Base-by-base conservation (phyloP, 2,113 vertebrate species). In the Cisticola juncidis region DNA sequence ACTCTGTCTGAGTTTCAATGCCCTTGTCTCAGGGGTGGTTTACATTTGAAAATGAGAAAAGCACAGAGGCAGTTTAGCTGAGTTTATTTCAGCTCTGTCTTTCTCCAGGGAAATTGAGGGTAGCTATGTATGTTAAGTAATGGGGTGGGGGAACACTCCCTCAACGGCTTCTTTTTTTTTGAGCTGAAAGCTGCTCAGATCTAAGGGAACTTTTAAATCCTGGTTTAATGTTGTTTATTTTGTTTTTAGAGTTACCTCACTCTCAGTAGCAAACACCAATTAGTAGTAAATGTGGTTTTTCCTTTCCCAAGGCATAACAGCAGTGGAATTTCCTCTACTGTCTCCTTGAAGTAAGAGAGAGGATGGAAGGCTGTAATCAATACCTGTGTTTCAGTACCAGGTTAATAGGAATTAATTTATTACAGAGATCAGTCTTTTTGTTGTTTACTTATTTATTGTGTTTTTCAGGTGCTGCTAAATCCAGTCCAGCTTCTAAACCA, bases 401-500 rank as follows among this genome's bases (percentile, higher is more conserved):
- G 2, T 65, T 76, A 81, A 81, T 50, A 71, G 35, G 9, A 79
- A 72, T 58, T n/a, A 26, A 68, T 66, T 95, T 90, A 66, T 88
- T 33, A 25, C 8, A 6, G 35, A 38, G n/a, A 57, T 48, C 73
- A 36, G n/a, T 80, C 14, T 72, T 62, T 31, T 57, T 56, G 15
- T 58, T 77, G 18, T 72, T 57, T 42, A 29, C 51, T 89, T 83
- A 31, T 85, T 92, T 42, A 22, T 71, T 69, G 71, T 94, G 14
- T 70, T 94, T 95, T 97, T 79, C 95, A 99, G 99, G 99, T 92
- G 99, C 99, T 50, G 99, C 99, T 86, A 99, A 98, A 95, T 98
- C 98, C 65, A 98, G 98, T 97, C 98, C 99, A 40, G 99, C 99
- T 84, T 98, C 99, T 90, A 99, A 99, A 97, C 98, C 99, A 74